A percentile compares a stretch with the other conserved stretches of the same genome.
These are phyloP conservation scores for Malaclemys terrapin DNA, from an alignment of 2,113 vertebrate genomes.

Conservation along the genomic window DNA sequence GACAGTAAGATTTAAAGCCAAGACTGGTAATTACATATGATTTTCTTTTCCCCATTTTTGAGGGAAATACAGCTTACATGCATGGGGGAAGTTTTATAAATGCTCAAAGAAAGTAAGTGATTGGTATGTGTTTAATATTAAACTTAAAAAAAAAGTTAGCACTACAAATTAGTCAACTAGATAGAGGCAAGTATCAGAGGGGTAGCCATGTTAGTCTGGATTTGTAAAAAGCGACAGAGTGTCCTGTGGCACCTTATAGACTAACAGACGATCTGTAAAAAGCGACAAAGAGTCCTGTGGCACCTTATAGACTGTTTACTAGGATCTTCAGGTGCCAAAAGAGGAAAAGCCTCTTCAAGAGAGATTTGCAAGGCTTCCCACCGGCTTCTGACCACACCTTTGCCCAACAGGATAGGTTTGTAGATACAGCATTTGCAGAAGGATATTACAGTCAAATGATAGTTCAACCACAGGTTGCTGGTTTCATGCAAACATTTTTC, in stretches of 20 bases:
- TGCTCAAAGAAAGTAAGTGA: rapidly evolving
- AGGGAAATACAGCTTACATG: not conserved
- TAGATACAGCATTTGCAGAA: not conserved
- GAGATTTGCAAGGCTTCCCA: not conserved
- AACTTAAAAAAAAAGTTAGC: not conserved
- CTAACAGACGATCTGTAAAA: too few species aligned
- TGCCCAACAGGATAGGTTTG: not conserved
- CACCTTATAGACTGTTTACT: too few species aligned
- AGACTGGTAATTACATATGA: not conserved
- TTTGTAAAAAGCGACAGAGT: too few species aligned
- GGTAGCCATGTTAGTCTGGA: too few species aligned
- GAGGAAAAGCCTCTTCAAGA: not conserved
- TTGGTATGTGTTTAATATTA: not conserved
- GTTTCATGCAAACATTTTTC: not conserved
- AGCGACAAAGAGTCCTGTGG: too few species aligned
- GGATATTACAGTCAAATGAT: not conserved
- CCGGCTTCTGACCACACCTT: not conserved
- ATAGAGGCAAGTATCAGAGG: not conserved
- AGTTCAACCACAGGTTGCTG: not conserved
- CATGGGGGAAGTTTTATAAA: not conserved
- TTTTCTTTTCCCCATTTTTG: not conserved
- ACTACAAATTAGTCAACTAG: not conserved
- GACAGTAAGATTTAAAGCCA: not conserved
- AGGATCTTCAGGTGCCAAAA: not conserved
- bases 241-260: too few species aligned